Conservation (phyloP, 1,140 invertebrate species). For the Tenebrio molitor region DNA sequence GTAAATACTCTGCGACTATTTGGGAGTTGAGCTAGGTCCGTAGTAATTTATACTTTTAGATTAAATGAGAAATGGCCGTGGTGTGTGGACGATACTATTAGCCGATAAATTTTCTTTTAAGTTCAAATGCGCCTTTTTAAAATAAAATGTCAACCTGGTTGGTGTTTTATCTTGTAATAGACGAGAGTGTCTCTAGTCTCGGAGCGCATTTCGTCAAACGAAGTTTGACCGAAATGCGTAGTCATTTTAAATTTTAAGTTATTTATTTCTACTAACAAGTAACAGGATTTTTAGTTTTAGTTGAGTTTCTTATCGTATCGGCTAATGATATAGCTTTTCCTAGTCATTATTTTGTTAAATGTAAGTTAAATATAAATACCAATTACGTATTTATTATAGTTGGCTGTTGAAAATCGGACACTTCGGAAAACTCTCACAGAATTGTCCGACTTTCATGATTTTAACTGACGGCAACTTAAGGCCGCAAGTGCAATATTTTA, state of each 20-base stretch:
- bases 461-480: not conserved
- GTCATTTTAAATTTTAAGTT: constrained; percentile 54
- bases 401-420: constrained; percentile 16
- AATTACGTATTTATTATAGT: constrained; percentile 21
- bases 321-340: constrained; percentile 62
- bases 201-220: constrained; percentile 42
- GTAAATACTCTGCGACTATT: too few relatives aligned
- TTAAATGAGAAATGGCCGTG: not conserved
- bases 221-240: constrained; percentile 47
- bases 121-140: constrained; percentile 28
- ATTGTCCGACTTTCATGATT: not conserved
- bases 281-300: constrained; percentile 46
- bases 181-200: constrained; percentile 64
- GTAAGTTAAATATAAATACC: constrained; percentile 24
- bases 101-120: constrained; percentile 61
- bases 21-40: not conserved
- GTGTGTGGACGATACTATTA: constrained; percentile 59
- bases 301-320: constrained; percentile 56
- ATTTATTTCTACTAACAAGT: constrained; percentile 46
- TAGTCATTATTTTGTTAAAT: constrained; percentile 59
- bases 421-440: not conserved
- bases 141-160: constrained; percentile 1
- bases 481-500: constrained; percentile 37
- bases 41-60: constrained; percentile 3
- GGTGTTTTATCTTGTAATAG: constrained; percentile 48